These are phyloP conservation scores for Calcarius lapponicus DNA, from an alignment of 2,797 vertebrate species.

Conservation along the genomic window DNA sequence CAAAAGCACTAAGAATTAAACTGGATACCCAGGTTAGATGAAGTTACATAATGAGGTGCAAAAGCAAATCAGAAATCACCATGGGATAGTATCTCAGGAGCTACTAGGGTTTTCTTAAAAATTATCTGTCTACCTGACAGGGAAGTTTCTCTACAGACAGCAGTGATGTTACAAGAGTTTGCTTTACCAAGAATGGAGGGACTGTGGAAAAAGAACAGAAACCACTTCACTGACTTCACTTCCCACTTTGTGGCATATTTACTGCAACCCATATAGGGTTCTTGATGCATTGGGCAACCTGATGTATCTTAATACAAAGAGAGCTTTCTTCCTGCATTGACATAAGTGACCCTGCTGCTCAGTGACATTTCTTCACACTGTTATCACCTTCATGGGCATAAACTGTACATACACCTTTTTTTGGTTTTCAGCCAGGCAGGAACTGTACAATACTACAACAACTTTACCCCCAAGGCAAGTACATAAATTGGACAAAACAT, in stretches of 20 bases:
- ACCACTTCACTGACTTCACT: background rate
- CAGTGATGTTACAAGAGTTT: background rate
- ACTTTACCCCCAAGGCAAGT: background rate
- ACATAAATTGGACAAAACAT: background rate
- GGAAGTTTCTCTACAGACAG: background rate
- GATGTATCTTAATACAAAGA: background rate
- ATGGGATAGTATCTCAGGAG: background rate
- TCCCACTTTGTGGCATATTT: background rate
- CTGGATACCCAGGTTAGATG: background rate
- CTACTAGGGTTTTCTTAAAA: background rate
- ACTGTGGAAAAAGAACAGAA: background rate
- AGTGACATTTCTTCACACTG: background rate
- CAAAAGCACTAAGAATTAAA: background rate
- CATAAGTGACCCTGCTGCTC: background rate
- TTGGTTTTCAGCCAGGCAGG: background rate
- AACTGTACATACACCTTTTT: background rate
- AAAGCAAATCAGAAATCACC: background rate
- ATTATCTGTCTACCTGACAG: background rate
- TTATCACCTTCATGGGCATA: background rate
- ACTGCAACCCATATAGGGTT: rapidly evolving
- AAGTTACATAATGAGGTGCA: background rate
- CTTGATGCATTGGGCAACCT: background rate
- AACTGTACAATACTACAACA: background rate
- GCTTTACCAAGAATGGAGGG: background rate
- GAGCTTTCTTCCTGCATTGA: background rate